Conservation (phyloP, 2,113 vertebrate species). For the Raphicerus campestris region DNA sequence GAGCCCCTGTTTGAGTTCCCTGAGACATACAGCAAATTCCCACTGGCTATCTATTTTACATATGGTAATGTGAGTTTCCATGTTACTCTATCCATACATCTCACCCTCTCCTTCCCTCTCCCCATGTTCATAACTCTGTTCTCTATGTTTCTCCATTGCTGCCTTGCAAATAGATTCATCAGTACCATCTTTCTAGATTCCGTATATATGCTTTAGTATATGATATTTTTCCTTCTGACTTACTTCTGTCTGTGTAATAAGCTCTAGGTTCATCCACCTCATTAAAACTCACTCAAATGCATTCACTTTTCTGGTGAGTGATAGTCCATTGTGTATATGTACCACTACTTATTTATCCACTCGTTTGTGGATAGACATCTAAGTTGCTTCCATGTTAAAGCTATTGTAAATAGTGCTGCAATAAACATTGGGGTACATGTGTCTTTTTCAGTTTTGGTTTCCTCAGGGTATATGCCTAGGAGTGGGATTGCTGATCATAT, state of each 20-base stretch:
- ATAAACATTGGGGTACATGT: not conserved
- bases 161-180: not conserved
- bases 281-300: not conserved
- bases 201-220: not conserved
- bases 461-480: not conserved
- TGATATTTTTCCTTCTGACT: not conserved
- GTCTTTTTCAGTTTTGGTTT: not conserved
- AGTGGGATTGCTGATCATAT: not conserved
- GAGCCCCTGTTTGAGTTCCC: not conserved
- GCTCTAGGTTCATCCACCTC: not conserved
- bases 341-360: not conserved
- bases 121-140: not conserved
- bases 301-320: not conserved
- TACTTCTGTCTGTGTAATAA: not conserved
- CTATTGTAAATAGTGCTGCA: not conserved
- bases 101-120: not conserved
- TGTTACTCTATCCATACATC: not conserved
- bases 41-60: not conserved
- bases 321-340: not conserved
- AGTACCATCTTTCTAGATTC: not conserved
- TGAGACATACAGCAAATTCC: not conserved
- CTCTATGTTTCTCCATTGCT: not conserved
- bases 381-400: not conserved
- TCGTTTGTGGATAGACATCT: not conserved
- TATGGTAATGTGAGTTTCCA: not conserved